Evolutionary conservation across 2,797 vertebrate genomes (phyloP), one percentile per base, ranked within the genome.

Genomic region (Dryobates pubescens): DNA sequence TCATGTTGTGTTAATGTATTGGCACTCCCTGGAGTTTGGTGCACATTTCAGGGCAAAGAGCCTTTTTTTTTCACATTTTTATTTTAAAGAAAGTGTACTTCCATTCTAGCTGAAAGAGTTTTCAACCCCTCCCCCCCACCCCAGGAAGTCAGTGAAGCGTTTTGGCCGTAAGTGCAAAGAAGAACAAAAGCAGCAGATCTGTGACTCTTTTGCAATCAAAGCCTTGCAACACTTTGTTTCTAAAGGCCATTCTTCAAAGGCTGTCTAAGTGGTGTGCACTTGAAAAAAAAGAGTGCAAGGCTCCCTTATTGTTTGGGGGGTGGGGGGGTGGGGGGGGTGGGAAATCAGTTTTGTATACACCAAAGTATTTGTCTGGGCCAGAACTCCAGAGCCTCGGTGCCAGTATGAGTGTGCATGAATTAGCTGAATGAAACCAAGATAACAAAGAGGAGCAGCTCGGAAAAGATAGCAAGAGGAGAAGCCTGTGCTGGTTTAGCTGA

Each of bases 381-480:
- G 54, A 62, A 88, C 26, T 56, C 1, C 1, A 7, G 30, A 9
- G 10, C 79, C 13, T 85, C 10, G 61, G n/a, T 79, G 29, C 38
- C 29, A 20, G 15, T 24, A 27, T 38, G 30, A 16, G 4, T 47
- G 3, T 26, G 10, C 34, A 36, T 41, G n/a, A 32, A 63, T 62
- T 5, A 84, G 34, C n/a, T 53, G 43, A 69, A 79, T 74, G 74
- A 79, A 84, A 71, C 12, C 5, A 36, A 86, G 27, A 13, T 79
- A 45, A 86, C 36, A 51, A 58, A 76, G 18, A 74, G 7, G 8
- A 57, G 18, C 2, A 14, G n/a, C 27, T 92, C 67, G 82, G 54
- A 58, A 89, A 93, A 73, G 68, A 61, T 38, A 79, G 54, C 24
- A 73, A 58, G 13, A 84, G 23, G n/a, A 84, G 29, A 71, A 70